These are phyloP conservation scores for Ormia ochracea DNA, from an alignment of 2,888 invertebrate genomes.

Conservation along the genomic window DNA sequence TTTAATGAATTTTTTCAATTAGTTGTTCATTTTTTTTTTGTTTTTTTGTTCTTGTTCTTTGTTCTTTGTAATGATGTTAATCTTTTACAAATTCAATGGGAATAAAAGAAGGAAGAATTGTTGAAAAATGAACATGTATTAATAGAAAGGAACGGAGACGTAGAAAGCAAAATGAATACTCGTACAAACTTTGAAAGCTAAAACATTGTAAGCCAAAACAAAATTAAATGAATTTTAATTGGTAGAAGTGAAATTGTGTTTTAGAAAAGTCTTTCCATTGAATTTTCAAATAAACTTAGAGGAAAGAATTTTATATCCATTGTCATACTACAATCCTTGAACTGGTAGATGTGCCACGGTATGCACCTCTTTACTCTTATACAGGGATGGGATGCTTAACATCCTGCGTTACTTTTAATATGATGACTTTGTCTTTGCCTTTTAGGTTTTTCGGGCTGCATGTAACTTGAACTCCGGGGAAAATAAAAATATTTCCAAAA, in stretches of 20 bases:
- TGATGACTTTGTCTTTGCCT: too few relatives aligned
- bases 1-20: too few relatives aligned
- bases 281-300: background rate
- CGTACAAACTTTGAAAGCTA: conserved; percentile 14
- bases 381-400: too few relatives aligned
- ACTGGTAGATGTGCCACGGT: too few relatives aligned
- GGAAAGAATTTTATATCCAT: background rate
- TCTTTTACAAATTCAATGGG: conserved; percentile 12
- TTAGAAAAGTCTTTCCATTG: background rate
- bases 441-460: too few relatives aligned
- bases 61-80: conserved; percentile 38
- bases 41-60: conserved; percentile 46
- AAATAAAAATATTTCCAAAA: too few relatives aligned
- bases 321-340: too few relatives aligned
- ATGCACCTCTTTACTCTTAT: too few relatives aligned
- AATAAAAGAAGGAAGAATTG: background rate
- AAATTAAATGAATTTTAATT: conserved; percentile 53
- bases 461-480: too few relatives aligned
- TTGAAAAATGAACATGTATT: background rate
- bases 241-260: conserved; percentile 44
- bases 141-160: background rate
- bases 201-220: background rate
- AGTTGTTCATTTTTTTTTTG: conserved; percentile 47
- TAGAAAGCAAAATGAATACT: background rate
- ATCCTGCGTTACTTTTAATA: too few relatives aligned